Conservation (phyloP, 2,888 invertebrate genomes). For the Cistogaster globosa region DNA sequence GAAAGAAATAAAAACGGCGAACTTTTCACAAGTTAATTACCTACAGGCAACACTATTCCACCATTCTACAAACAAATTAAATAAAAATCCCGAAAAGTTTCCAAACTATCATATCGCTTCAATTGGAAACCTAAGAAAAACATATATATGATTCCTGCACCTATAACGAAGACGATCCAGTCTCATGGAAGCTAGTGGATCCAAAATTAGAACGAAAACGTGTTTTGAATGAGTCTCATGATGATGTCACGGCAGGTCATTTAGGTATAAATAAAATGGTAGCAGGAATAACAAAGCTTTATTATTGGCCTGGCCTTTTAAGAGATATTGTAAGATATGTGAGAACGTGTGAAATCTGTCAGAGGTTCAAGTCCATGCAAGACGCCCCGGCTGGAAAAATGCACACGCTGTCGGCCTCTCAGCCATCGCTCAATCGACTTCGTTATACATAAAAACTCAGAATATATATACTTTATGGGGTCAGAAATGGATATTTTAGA, state of each 20-base stretch:
- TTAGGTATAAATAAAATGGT: not conserved
- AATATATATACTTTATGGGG: no score
- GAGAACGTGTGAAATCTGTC: slow-evolving; percentile 2
- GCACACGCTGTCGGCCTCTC: not conserved
- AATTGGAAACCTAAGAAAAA: slow-evolving; percentile 12
- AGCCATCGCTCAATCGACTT: not conserved
- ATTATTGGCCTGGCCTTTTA: not conserved
- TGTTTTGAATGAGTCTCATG: slow-evolving; percentile 31
- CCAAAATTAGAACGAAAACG: not conserved
- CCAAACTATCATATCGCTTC: not conserved
- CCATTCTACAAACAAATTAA: no score
- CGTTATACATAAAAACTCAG: no score
- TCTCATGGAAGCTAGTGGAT: slow-evolving; percentile 20
- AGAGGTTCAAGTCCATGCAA: slow-evolving; percentile 26
- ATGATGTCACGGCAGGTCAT: slow-evolving; percentile 21
- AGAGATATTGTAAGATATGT: not conserved
- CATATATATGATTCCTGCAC: not conserved
- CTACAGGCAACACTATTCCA: no score
- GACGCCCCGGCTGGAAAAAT: slow-evolving; percentile 1
- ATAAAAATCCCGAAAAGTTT: not conserved
- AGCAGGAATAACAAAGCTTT: not conserved
- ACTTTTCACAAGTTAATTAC: no score
- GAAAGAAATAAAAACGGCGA: no score
- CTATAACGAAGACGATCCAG: slow-evolving; percentile 11
- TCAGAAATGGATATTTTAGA: no score